Evolutionary conservation across 2,888 invertebrate genomes (phyloP).

Genomic region (Portevinia maculata): DNA sequence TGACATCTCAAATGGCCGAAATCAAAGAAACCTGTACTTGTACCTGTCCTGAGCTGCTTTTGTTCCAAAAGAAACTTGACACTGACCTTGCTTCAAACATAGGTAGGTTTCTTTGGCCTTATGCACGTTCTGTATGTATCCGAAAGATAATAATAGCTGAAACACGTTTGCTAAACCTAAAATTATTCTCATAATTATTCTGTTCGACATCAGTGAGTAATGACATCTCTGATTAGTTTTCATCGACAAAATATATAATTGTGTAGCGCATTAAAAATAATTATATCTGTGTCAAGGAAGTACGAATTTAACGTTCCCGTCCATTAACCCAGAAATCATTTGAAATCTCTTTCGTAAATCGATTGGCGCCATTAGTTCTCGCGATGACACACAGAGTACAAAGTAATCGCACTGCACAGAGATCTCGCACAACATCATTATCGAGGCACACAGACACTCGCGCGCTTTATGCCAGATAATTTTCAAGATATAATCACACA

Average conservation of each 20-base stretch:
- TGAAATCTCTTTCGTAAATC: slow-evolving; percentile 28
- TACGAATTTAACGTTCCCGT: slow-evolving; percentile 41
- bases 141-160: slow-evolving; percentile 8
- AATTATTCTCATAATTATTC: background rate
- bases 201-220: too few species aligned
- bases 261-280: background rate
- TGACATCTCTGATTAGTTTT: background rate
- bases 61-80: slow-evolving; percentile 32
- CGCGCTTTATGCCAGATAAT: too few species aligned
- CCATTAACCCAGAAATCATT: slow-evolving; percentile 64
- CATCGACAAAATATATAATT: background rate
- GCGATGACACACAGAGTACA: slow-evolving; percentile 8
- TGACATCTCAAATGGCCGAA: too few species aligned
- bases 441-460: slow-evolving; percentile 14
- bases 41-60: too few species aligned
- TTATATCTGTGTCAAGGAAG: slow-evolving; percentile 60
- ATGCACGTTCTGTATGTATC: slow-evolving; percentile 7
- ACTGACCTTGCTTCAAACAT: slow-evolving; percentile 38
- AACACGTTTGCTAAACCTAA: slow-evolving; percentile 22
- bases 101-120: slow-evolving; percentile 2
- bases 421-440: slow-evolving; percentile 29
- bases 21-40: too few species aligned
- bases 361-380: slow-evolving; percentile 55
- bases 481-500: background rate
- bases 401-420: slow-evolving; percentile 9